These are phyloP conservation scores for Lepus townsendii DNA, from an alignment of 2,797 vertebrate genomes.

Conservation along the genomic window DNA sequence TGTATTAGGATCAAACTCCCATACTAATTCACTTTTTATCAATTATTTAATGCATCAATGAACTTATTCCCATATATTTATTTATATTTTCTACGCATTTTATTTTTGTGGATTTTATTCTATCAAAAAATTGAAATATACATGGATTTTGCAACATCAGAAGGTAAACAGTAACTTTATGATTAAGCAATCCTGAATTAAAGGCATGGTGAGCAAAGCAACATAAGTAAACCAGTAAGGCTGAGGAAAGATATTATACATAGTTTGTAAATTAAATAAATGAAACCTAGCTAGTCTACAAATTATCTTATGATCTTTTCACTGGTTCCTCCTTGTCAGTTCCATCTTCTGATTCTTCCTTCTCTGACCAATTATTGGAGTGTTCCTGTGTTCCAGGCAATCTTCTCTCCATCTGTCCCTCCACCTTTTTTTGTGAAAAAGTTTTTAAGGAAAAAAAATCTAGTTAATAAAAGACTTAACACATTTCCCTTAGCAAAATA, in stretches of 20 bases:
- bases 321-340: not conserved
- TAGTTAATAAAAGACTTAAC: too few species aligned
- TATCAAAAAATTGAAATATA: not conserved
- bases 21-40: not conserved
- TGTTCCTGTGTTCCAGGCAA: not conserved
- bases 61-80: not conserved
- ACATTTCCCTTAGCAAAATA: too few species aligned
- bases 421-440: too few species aligned
- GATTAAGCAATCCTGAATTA: too few species aligned
- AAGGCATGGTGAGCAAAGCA: not conserved
- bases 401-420: too few species aligned
- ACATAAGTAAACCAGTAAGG: not conserved
- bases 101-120: constrained; percentile 11
- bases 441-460: too few species aligned
- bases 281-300: not conserved
- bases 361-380: not conserved
- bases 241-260: not conserved
- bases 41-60: not conserved
- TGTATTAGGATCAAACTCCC: not conserved
- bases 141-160: not conserved
- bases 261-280: not conserved
- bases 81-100: not conserved
- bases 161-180: not conserved
- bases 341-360: not conserved
- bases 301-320: not conserved